Evolutionary conservation across 2,113 vertebrate genomes (phyloP).

Genomic region (Bujurquina vittata): DNA sequence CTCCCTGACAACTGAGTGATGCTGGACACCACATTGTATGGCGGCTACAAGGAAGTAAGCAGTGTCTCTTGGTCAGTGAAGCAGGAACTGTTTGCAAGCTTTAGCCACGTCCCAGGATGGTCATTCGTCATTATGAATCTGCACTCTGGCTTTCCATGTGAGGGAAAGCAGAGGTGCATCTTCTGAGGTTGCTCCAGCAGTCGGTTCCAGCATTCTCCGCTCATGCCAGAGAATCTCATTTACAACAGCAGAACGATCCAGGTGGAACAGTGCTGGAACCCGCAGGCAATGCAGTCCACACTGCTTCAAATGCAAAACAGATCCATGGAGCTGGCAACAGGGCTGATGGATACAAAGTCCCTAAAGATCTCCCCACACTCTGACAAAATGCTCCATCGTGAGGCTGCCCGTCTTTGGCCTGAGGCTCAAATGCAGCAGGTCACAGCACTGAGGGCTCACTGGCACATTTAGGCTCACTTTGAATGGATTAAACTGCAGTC

Average conservation of each 20-base stretch:
- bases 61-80: not conserved
- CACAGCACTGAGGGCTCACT: not conserved
- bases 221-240: not conserved
- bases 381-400: not conserved
- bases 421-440: no score
- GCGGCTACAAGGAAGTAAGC: not conserved
- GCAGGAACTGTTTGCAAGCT: not conserved
- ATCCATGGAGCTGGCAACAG: not conserved
- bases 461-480: not conserved
- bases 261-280: not conserved
- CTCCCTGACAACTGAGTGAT: not conserved
- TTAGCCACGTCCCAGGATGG: not conserved
- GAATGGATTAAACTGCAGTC: no score
- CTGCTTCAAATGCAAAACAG: not conserved
- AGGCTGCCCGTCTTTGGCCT: not conserved
- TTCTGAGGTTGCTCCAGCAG: not conserved
- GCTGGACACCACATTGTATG: fast-evolving
- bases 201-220: not conserved
- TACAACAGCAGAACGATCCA: not conserved
- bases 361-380: not conserved
- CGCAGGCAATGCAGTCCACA: not conserved
- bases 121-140: not conserved
- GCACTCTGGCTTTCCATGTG: not conserved
- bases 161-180: not conserved
- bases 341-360: not conserved